Percentiles rank a stretch among this genome's conserved stretches.
These are phyloP conservation scores for Sylvilagus floridanus DNA, from an alignment of 2,797 vertebrate genomes.

Conservation along the genomic window DNA sequence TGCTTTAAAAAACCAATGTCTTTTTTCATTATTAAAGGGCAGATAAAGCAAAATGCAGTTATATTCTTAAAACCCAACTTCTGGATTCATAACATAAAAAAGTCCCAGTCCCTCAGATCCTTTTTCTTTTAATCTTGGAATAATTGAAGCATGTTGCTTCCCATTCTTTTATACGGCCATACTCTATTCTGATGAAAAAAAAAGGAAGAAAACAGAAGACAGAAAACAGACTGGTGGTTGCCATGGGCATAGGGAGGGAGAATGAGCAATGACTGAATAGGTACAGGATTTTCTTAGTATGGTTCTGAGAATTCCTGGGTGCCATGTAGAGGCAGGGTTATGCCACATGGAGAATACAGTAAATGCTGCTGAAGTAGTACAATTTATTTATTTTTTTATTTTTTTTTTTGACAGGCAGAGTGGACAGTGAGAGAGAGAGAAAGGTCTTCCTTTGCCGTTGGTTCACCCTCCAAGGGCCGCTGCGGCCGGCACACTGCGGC, in stretches of 20 bases:
- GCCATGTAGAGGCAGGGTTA: background rate
- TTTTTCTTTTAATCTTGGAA: background rate
- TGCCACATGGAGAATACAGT: background rate
- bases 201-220: background rate
- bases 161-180: background rate
- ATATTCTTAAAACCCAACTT: constrained; percentile 14
- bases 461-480: too few relatives aligned
- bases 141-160: background rate
- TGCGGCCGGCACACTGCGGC: too few relatives aligned
- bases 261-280: background rate
- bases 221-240: background rate
- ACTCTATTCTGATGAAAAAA: background rate
- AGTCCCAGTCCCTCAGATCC: background rate
- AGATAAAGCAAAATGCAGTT: constrained; percentile 6
- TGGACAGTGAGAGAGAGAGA: too few relatives aligned
- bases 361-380: background rate
- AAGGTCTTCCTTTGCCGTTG: too few relatives aligned
- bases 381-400: background rate
- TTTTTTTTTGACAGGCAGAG: too few relatives aligned
- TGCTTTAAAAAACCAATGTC: constrained; percentile 52
- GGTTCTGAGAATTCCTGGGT: background rate
- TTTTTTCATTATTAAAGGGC: constrained; percentile 39
- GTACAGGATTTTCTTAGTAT: background rate
- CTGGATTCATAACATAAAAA: constrained; percentile 30
- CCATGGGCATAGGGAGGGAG: background rate